Percentiles rank a stretch among this genome's conserved stretches.
These are phyloP conservation scores for Cyprinodon diabolis DNA, from an alignment of 2,797 vertebrate genomes.

Conservation along the genomic window DNA sequence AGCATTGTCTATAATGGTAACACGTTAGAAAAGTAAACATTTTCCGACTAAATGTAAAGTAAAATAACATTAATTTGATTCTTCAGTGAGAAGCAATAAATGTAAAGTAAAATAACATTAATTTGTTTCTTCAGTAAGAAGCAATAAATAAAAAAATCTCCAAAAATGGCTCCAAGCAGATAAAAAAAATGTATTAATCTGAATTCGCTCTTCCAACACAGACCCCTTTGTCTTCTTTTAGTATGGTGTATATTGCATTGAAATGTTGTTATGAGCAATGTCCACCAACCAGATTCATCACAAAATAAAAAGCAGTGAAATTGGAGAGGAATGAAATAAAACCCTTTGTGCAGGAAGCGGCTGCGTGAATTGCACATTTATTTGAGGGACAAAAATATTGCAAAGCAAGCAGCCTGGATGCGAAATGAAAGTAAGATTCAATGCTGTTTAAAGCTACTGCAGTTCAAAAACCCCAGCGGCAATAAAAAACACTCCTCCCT, in stretches of 20 bases:
- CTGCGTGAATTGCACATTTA: slow-evolving; percentile 36
- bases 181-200: slow-evolving; percentile 16
- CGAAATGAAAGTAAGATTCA: slow-evolving; percentile 61
- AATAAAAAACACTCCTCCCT: slow-evolving; percentile 55
- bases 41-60: slow-evolving; percentile 27
- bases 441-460: slow-evolving; percentile 42
- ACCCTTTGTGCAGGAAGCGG: slow-evolving; percentile 5
- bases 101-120: too few relatives aligned
- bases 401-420: slow-evolving; percentile 52
- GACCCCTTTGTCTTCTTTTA: slow-evolving; percentile 21
- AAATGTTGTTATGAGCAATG: slow-evolving; percentile 39
- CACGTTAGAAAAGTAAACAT: slow-evolving; percentile 1
- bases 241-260: slow-evolving; percentile 46
- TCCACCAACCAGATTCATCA: slow-evolving; percentile 36
- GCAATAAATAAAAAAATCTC: slow-evolving; percentile 23
- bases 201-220: slow-evolving; percentile 17
- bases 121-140: slow-evolving; percentile 2
- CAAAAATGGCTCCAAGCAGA: slow-evolving; percentile 22
- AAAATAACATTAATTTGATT: neutral
- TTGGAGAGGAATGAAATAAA: slow-evolving; percentile 53
- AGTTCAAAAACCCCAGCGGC: slow-evolving; percentile 37
- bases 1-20: slow-evolving; percentile 2
- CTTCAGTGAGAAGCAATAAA: slow-evolving; percentile 10
- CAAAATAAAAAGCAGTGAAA: slow-evolving; percentile 38
- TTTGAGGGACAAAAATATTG: slow-evolving; percentile 34